Evolutionary conservation across 1,140 invertebrate genomes (phyloP), one percentile per base, ranked within the genome.

Genomic region (Ceratosolen fusciceps): DNA sequence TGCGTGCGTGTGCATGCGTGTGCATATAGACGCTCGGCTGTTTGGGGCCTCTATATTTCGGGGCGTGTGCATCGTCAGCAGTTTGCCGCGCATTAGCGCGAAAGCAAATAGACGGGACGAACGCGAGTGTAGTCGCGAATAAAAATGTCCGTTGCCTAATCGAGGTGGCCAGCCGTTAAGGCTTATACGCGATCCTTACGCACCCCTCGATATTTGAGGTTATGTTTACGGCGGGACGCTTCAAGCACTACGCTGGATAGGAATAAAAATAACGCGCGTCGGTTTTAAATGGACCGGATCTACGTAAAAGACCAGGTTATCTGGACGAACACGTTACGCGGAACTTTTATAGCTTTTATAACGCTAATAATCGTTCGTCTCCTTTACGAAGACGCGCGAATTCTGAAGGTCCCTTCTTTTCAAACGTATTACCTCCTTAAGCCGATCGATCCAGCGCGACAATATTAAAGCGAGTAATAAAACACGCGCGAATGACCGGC

Each of bases 171-270:
- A 65, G 58, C 58, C 12, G 7, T 37, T 37, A n/a, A n/a, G 4
- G 31, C 24, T 62, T 60, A 29, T 8, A 16, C 31, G 34, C 34
- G 60, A 5, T 29, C 29, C 14, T 34, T 37, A n/a, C 37, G 34
- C n/a, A 65, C 37, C 60, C 37, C 37, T 9, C n/a, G 19, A n/a
- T n/a, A n/a, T 60, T 60, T 65, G 37, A 65, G 34, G 60, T 65
- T 2, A 7, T 31, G 31, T 65, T 9, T 29, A 39, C 39, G 29
- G 24, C 47, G 21, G 37, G 37, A 24, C 24, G 39, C 26, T 29
- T 37, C 60, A 65, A 65, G 31, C 24, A 29, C 9, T 37, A 70
- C 47, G 39, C 39, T 49, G 8, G 47, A 2, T 24, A 26, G 67
- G n/a, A 47, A 70, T 16, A 47, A 70, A 70, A 26, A 70, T 47